Conservation (phyloP, 2,888 invertebrate species). For the Rhaphigaster nebulosa region DNA sequence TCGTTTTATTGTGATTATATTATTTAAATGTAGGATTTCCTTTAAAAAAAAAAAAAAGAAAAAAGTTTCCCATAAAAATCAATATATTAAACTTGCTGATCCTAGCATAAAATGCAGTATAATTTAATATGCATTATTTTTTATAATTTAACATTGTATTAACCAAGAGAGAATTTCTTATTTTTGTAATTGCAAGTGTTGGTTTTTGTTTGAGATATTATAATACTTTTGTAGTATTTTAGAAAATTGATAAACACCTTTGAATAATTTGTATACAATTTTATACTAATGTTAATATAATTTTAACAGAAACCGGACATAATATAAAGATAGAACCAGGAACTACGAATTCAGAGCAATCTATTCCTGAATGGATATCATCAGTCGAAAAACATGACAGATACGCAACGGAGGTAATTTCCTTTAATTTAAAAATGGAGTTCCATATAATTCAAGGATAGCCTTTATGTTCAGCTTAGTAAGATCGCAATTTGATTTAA, state of each 20-base stretch:
- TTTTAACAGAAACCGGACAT: constrained; percentile 63
- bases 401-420: constrained; percentile 75
- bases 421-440: neutral
- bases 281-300: neutral
- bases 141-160: too few species aligned
- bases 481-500: too few species aligned
- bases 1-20: neutral
- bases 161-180: neutral
- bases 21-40: neutral
- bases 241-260: neutral
- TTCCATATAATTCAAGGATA: too few species aligned
- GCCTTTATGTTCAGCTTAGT: too few species aligned
- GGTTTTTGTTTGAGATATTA: neutral
- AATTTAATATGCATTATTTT: too few species aligned
- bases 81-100: neutral
- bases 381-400: constrained; percentile 70
- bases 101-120: too few species aligned
- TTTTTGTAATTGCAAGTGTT: neutral
- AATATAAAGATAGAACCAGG: constrained; percentile 65
- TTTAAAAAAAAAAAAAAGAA: neutral
- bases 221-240: neutral
- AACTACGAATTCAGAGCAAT: constrained; percentile 58
- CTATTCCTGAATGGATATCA: constrained; percentile 68
- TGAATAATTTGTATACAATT: neutral
- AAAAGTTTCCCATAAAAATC: neutral